These are phyloP conservation scores for Cryptomyrus ogoouensis DNA, from an alignment of 2,113 vertebrate species.

Conservation along the genomic window DNA sequence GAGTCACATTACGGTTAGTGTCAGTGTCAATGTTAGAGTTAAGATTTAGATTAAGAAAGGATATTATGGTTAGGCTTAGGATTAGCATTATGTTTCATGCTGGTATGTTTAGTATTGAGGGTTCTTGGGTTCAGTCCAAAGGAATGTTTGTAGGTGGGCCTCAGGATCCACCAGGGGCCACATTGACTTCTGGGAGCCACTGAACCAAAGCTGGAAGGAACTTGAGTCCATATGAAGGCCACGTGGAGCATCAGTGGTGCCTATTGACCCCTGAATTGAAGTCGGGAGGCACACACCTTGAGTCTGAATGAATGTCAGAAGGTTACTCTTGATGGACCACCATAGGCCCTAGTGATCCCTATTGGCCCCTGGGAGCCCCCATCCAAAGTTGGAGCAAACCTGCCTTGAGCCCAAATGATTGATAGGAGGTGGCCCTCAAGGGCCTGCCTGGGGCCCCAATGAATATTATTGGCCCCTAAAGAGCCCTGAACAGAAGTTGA, in stretches of 20 bases:
- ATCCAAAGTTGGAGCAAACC: background rate
- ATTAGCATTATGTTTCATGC: background rate
- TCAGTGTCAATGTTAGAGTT: background rate
- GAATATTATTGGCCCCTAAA: background rate
- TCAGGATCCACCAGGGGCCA: background rate
- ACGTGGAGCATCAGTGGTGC: background rate
- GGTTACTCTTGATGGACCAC: background rate
- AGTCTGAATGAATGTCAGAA: background rate
- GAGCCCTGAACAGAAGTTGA: background rate
- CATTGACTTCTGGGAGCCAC: background rate
- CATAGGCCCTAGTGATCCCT: background rate
- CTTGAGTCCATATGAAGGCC: background rate
- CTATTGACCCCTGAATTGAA: background rate
- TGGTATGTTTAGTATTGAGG: background rate
- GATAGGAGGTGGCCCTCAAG: background rate
- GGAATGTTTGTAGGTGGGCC: background rate
- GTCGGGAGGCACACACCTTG: background rate
- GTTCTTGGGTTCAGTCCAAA: background rate
- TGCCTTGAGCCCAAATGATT: background rate
- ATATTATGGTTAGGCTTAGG: no score
- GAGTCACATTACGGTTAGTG: background rate
- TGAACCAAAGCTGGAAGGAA: background rate
- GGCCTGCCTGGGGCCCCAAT: background rate
- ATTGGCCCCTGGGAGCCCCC: background rate
- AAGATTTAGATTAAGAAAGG: no score